These are phyloP conservation scores for Melanerpes formicivorus DNA, from an alignment of 2,113 vertebrate species.

Conservation along the genomic window DNA sequence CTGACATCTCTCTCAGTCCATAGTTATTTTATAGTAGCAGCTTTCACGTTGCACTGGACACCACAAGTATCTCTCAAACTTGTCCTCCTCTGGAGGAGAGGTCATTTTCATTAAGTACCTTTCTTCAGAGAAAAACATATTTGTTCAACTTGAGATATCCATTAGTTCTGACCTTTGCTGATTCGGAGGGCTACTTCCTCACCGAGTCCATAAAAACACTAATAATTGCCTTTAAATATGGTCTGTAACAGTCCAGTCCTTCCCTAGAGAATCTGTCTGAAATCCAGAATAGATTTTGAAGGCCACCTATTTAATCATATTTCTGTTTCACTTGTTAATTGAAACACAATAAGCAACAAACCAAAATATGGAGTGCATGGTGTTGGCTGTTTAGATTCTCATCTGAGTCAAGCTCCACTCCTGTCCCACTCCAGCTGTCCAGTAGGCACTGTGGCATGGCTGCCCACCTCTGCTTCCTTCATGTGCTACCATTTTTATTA, in stretches of 20 bases:
- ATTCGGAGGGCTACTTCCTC: background rate
- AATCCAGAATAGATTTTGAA: background rate
- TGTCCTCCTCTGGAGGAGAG: background rate
- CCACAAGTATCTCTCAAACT: background rate
- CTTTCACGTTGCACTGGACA: background rate
- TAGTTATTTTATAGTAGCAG: background rate
- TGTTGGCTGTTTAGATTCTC: background rate
- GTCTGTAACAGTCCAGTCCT: background rate
- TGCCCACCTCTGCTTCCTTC: background rate
- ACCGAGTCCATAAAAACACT: background rate
- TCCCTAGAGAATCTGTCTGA: background rate
- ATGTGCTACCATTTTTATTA: background rate
- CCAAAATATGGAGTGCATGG: fast-evolving
- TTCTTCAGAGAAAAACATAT: background rate
- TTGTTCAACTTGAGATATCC: background rate
- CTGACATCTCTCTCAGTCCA: background rate
- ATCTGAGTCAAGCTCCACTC: background rate
- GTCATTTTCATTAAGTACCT: background rate
- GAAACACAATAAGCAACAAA: background rate
- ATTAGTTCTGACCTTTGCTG: background rate
- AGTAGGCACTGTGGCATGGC: fast-evolving
- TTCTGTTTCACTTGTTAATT: background rate
- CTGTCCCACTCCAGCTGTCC: background rate
- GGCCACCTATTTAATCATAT: background rate
- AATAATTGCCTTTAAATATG: background rate